Evolutionary conservation across 2,888 invertebrate genomes (phyloP), one percentile per base, ranked within the genome.

Genomic region (Platycheirus albimanus): DNA sequence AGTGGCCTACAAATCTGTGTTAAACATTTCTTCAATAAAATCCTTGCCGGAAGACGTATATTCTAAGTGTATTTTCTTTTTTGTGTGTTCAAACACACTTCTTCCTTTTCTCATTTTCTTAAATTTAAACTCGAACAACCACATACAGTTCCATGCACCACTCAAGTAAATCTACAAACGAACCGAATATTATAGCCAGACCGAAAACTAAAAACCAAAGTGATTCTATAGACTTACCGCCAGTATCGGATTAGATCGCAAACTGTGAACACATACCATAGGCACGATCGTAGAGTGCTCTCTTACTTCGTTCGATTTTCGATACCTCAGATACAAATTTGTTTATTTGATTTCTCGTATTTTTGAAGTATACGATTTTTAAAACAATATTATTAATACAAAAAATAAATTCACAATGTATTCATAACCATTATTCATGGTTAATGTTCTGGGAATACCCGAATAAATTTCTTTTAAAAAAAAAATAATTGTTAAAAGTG

Each of bases 181-280:
- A 78, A 83, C 83, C 83, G 83, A 83, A 83, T 69, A 51, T 24
- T 67, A 63, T 17, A 61, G 45, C 30, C 61, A 61, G 45, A 45
- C 43, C 45, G 45, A 61, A 77, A 83, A 83, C 83, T 83, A 83
- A 83, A 81, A 83, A 83, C 72, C 78, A 83, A 83, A 83, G 83
- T 83, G 83, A 78, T 78, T 83, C 69, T 20, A 52, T 70, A 74
- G 83, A 74, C 83, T 72, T 64, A 67, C 83, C 78, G 78, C 83
- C 83, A 83, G 83, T 83, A 83, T 83, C 83, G 83, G 83, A 83
- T 83, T 78, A 83, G 83, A 78, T 83, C 83, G 83, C 78, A 83
- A 83, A 64, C 74, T 64, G 78, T 78, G 67, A 76, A 74, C 64
- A 83, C 33, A 64, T 69, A 74, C n/a, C 24, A 10, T 2, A 51